phyloP scores from a whole-genome alignment of 2,113 vertebrate species.

The Camarhynchus parvulus region DNA sequence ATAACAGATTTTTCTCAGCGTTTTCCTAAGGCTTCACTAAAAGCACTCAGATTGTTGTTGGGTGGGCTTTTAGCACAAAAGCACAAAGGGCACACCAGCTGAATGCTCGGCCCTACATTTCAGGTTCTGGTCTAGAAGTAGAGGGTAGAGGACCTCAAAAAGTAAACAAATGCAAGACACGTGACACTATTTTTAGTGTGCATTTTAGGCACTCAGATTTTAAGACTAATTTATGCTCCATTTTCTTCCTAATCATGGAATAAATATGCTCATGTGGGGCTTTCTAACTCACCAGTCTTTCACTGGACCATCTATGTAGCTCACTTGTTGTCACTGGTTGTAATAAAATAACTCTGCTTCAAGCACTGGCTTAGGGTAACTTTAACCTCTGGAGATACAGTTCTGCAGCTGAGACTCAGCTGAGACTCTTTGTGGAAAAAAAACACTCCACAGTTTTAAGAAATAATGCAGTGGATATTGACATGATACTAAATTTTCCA shows the following conservation, averaged over 20 bases:
- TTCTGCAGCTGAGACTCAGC: neutral
- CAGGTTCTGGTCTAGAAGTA: neutral
- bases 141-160: neutral
- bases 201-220: neutral
- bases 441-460: neutral
- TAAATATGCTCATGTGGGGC: neutral
- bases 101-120: neutral
- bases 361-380: neutral
- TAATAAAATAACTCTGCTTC: neutral
- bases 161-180: neutral
- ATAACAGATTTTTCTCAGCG: neutral
- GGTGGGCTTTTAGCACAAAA: neutral
- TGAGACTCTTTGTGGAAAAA: neutral
- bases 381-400: neutral
- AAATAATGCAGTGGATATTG: neutral
- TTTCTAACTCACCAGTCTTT: neutral
- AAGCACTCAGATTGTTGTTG: neutral
- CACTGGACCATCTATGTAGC: rapidly evolving
- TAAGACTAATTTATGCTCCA: neutral
- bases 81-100: neutral
- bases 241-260: neutral
- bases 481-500: neutral
- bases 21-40: neutral
- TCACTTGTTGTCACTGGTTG: neutral
- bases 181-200: neutral